Base-by-base conservation (phyloP, 2,888 invertebrate genomes). In the Blera fallax region DNA sequence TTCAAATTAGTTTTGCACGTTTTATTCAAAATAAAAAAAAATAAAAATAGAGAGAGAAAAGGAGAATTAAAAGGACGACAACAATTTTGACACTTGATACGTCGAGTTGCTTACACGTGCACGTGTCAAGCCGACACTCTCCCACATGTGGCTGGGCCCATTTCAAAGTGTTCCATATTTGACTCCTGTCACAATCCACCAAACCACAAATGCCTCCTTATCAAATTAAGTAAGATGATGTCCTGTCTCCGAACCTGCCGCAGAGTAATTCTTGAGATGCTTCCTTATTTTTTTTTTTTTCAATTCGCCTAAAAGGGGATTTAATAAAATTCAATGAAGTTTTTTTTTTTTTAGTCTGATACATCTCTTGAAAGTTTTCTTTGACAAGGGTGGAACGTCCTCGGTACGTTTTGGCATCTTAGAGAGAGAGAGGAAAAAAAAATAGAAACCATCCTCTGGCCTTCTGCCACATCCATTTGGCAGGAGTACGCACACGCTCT, bases 1-100 rank as follows among this genome's bases (percentile, higher is more conserved):
- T 65, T 77, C 58, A 76, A 70, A 84, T 84, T 80, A 70, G 34
- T 84, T 80, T 70, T 74, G 79, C 54, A 50, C 64, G 45, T 34
- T 56, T 16, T 65, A 6, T 14, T 37, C 52, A 18, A 40, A 50
- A 58, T 65, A 72, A 27, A 65, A 60, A n/a, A n/a, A n/a, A n/a
- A n/a, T n/a, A n/a, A 80, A 43, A 45, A n/a, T 11, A n/a, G 32
- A 52, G 16, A 1, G 8, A n/a, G 5, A 21, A 5, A 52, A 43
- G 2, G 16, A 10, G 73, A 84, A 85, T 85, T 87, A 84, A 87
- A 80, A 69, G 77, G 29, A 58, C 64, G 50, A 67, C 79, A 87
- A 88, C 85, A 79, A 89, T 87, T 89, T 89, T 89, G 89, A 89
- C 89, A 91, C 89, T 90, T 90, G 91, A 91, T 91, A 91, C 89